phyloP scores from a whole-genome alignment of 2,113 vertebrate species.

The Nycticryphes semicollaris region DNA sequence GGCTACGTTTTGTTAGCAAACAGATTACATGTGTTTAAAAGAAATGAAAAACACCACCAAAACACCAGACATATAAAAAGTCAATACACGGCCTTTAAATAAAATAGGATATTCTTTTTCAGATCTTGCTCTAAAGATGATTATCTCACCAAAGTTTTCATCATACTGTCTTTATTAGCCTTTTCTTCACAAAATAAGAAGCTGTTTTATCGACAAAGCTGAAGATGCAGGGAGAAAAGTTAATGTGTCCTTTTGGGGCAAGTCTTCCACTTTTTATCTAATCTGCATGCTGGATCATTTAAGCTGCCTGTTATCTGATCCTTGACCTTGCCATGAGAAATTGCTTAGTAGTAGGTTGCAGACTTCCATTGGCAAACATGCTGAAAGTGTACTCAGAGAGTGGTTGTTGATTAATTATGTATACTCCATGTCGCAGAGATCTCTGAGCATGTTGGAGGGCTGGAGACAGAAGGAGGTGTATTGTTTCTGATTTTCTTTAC shows the following conservation, averaged over 20 bases:
- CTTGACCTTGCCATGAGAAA: slow-evolving; percentile 65
- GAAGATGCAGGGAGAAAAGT: neutral
- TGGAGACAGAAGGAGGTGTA: neutral
- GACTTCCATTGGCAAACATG: slow-evolving; percentile 47
- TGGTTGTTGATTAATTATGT: slow-evolving; percentile 65
- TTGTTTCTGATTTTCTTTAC: slow-evolving; percentile 38
- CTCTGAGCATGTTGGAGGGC: slow-evolving; percentile 27
- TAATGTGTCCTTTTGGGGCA: neutral
- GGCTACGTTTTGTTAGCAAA: neutral
- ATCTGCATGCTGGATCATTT: slow-evolving; percentile 53
- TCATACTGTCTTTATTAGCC: neutral
- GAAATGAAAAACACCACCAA: neutral
- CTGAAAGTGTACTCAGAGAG: slow-evolving; percentile 38
- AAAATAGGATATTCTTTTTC: neutral
- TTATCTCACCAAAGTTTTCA: neutral
- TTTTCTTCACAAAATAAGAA: neutral
- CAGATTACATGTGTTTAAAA: neutral
- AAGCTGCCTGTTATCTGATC: slow-evolving; percentile 49
- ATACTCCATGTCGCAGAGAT: slow-evolving; percentile 32
- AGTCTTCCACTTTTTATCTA: slow-evolving; percentile 9
- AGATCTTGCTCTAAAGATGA: neutral
- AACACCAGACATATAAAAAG: neutral
- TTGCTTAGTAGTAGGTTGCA: slow-evolving; percentile 43
- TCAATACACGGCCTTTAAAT: neutral
- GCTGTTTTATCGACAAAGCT: neutral